Evolutionary conservation across 2,888 invertebrate genomes (phyloP).

Genomic region (Metellina segmentata): DNA sequence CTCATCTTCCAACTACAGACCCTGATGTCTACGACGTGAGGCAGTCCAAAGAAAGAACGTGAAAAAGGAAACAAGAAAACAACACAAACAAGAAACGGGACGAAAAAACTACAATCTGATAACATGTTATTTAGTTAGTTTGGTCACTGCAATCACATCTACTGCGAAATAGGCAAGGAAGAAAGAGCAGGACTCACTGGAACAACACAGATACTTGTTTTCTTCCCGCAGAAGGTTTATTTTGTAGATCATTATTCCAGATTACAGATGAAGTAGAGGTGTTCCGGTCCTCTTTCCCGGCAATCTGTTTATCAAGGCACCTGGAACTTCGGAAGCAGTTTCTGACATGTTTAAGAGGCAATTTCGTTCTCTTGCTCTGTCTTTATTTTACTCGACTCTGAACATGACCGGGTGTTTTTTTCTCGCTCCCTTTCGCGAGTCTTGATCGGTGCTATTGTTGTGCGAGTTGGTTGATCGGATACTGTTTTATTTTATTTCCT

Average conservation of each 20-base stretch:
- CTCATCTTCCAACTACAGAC: not conserved
- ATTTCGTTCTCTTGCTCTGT: slow-evolving; percentile 26
- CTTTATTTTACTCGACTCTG: slow-evolving; percentile 25
- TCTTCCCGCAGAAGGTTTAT: slow-evolving; percentile 45
- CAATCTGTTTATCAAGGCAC: slow-evolving; percentile 66
- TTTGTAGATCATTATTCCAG: slow-evolving; percentile 70
- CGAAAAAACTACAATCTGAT: slow-evolving; percentile 65
- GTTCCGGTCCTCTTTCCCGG: slow-evolving; percentile 17
- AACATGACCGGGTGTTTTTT: slow-evolving; percentile 7
- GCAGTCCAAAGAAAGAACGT: not conserved
- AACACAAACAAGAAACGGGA: not conserved
- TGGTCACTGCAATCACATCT: slow-evolving; percentile 55
- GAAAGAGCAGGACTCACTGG: not conserved
- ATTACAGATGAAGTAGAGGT: slow-evolving; percentile 52
- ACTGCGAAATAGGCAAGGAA: not conserved
- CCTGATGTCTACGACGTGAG: not conserved
- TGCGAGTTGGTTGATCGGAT: not conserved
- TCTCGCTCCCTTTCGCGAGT: not conserved
- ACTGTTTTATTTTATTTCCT: no score
- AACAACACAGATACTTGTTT: slow-evolving; percentile 29
- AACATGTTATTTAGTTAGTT: slow-evolving; percentile 73
- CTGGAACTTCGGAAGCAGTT: slow-evolving; percentile 29
- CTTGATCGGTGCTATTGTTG: not conserved
- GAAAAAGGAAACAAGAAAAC: not conserved
- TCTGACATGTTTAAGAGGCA: slow-evolving; percentile 63